phyloP scores from a whole-genome alignment of 2,113 vertebrate genomes.

The Engystomops pustulosus region DNA sequence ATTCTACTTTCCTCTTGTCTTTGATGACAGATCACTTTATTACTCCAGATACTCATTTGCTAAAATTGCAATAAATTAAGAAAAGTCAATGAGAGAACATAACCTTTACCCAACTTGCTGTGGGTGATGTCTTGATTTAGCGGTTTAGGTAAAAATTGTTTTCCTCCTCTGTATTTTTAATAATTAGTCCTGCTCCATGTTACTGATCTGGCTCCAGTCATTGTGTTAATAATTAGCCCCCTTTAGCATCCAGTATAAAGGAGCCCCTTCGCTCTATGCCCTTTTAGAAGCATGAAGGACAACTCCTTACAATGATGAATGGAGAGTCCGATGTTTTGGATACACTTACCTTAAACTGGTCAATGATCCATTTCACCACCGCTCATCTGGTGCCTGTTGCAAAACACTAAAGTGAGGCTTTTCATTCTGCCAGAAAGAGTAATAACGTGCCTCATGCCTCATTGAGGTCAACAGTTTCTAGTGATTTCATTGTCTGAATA shows the following conservation, averaged over 20 bases:
- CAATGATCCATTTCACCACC: conserved; percentile 12
- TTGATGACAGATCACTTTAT: conserved; percentile 10
- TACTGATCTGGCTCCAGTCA: not conserved
- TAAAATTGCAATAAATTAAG: conserved; percentile 14
- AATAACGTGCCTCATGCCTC: not conserved
- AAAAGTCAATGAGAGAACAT: conserved; percentile 11
- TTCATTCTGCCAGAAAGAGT: not conserved
- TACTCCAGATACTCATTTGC: not conserved
- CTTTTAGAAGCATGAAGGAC: not conserved
- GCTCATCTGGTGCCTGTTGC: not conserved
- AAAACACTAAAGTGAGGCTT: not conserved
- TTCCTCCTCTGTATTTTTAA: not conserved
- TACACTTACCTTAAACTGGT: conserved; percentile 27
- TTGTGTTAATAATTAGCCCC: conserved; percentile 8
- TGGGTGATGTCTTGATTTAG: conserved; percentile 2
- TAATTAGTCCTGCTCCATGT: not conserved
- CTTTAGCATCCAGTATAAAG: conserved; percentile 9
- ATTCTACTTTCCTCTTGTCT: not conserved
- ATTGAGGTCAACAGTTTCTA: not conserved
- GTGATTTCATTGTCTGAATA: not conserved
- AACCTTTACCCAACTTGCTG: not conserved
- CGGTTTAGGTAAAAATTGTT: not conserved
- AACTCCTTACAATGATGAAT: not conserved
- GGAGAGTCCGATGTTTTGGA: not conserved
- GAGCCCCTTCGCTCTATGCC: not conserved